Percentiles rank a stretch among this genome's conserved stretches.
Conservation (phyloP, 2,888 invertebrate species). For the Polyommatus iphigenia region DNA sequence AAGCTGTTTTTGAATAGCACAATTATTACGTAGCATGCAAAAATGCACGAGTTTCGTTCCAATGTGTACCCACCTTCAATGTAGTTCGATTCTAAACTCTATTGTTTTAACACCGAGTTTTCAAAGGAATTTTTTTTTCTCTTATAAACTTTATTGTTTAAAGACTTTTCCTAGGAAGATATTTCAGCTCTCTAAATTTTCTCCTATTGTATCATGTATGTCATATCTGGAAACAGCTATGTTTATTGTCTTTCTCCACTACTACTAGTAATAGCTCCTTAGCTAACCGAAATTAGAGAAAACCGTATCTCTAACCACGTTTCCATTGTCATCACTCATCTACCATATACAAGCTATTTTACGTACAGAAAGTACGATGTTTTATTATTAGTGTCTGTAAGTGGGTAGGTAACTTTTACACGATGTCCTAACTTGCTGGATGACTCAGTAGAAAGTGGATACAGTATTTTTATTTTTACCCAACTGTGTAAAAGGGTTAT, state of each 20-base stretch:
- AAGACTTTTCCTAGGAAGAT: too few species aligned
- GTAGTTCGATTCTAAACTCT: too few species aligned
- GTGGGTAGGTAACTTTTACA: slow-evolving; percentile 3
- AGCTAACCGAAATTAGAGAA: not conserved
- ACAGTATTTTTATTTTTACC: not conserved
- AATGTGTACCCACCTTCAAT: too few species aligned
- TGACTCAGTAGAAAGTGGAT: slow-evolving; percentile 12
- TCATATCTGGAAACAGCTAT: too few species aligned
- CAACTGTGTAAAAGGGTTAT: not conserved
- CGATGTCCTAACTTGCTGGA: slow-evolving; percentile 2
- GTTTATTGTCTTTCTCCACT: not conserved
- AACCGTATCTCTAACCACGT: slow-evolving; percentile 1
- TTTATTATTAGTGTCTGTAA: not conserved
- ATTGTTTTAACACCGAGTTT: too few species aligned
- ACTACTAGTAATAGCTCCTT: not conserved
- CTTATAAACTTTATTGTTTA: not conserved
- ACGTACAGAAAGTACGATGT: not conserved
- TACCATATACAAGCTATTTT: not conserved
- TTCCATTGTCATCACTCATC: not conserved
- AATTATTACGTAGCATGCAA: too few species aligned
- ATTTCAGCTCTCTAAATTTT: not conserved
- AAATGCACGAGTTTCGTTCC: too few species aligned
- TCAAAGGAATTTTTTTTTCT: not conserved
- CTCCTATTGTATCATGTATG: not conserved
- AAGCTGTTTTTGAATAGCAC: too few species aligned